Evolutionary conservation across 2,113 vertebrate genomes (phyloP).

Genomic region (Hippocampus zosterae): DNA sequence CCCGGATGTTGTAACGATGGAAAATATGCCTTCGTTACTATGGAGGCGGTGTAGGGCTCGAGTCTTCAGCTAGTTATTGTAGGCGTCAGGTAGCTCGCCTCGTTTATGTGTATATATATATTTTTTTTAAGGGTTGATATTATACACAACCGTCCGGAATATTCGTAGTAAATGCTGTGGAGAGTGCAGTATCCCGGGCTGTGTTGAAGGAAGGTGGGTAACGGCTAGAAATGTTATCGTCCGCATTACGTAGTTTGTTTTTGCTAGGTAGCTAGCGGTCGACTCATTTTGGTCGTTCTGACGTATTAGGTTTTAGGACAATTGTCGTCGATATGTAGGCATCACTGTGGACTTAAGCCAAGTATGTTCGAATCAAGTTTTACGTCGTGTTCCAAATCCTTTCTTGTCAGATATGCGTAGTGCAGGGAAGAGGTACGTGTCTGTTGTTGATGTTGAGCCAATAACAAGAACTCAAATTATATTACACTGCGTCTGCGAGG

Average conservation of each 20-base stretch:
- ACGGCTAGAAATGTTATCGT: conserved; percentile 3
- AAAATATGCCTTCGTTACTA: conserved; percentile 41
- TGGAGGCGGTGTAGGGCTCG: conserved; percentile 26
- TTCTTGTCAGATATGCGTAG: conserved; percentile 13
- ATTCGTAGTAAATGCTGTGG: conserved; percentile 33
- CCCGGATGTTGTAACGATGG: conserved; percentile 58
- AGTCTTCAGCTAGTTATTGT: conserved; percentile 39
- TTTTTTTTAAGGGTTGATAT: neutral
- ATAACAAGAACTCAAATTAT: neutral
- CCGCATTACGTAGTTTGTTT: conserved; percentile 11
- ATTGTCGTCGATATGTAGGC: neutral
- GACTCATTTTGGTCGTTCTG: neutral
- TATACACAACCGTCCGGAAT: neutral
- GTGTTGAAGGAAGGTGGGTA: conserved; percentile 49
- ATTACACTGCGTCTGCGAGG: neutral
- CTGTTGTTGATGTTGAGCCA: neutral
- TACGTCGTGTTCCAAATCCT: neutral
- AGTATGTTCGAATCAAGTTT: neutral
- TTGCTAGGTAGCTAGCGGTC: neutral
- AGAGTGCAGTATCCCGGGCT: conserved; percentile 42
- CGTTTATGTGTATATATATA: neutral
- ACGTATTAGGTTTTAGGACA: neutral
- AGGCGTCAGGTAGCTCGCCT: neutral
- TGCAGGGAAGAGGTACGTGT: conserved; percentile 29
- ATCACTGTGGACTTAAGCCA: neutral